Conservation (phyloP, 2,797 vertebrate species). For the Neosalanx taihuensis region DNA sequence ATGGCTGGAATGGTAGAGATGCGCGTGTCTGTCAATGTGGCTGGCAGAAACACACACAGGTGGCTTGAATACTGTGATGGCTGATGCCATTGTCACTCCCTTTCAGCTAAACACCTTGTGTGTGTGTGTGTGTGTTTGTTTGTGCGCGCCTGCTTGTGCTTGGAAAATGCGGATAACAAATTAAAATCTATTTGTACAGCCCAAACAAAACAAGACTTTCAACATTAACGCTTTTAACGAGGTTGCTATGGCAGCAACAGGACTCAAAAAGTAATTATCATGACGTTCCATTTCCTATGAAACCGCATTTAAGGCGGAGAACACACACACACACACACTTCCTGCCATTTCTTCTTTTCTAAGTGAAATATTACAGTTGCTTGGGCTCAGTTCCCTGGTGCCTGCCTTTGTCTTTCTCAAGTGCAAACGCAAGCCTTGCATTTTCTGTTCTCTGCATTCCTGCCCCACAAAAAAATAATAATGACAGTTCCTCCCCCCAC, state of each 20-base stretch:
- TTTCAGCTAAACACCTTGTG: conserved; percentile 4
- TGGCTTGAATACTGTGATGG: conserved; percentile 23
- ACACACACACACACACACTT: conserved; percentile 10
- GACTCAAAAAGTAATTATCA: not conserved
- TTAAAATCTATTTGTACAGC: conserved; percentile 50
- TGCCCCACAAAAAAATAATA: not conserved
- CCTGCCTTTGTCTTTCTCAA: too few relatives aligned
- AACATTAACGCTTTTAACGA: conserved; percentile 24
- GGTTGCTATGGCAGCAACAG: conserved; percentile 14
- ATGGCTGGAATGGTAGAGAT: conserved; percentile 15
- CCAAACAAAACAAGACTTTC: conserved; percentile 35
- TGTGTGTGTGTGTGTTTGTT: conserved; percentile 3
- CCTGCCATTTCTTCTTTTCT: not conserved
- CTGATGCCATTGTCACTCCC: conserved; percentile 15
- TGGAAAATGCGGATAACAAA: conserved; percentile 33
- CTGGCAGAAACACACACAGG: too few relatives aligned
- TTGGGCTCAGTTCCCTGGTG: too few relatives aligned
- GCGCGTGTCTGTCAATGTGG: conserved; percentile 20
- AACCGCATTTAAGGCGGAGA: not conserved
- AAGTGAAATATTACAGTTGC: too few relatives aligned
- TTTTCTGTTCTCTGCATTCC: conserved; percentile 18
- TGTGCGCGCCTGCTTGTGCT: not conserved
- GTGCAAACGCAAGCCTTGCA: too few relatives aligned
- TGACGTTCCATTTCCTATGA: not conserved
- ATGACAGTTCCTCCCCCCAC: conserved; percentile 20